Evolutionary conservation across 2,113 vertebrate species (phyloP).

Genomic region (Athene cunicularia): DNA sequence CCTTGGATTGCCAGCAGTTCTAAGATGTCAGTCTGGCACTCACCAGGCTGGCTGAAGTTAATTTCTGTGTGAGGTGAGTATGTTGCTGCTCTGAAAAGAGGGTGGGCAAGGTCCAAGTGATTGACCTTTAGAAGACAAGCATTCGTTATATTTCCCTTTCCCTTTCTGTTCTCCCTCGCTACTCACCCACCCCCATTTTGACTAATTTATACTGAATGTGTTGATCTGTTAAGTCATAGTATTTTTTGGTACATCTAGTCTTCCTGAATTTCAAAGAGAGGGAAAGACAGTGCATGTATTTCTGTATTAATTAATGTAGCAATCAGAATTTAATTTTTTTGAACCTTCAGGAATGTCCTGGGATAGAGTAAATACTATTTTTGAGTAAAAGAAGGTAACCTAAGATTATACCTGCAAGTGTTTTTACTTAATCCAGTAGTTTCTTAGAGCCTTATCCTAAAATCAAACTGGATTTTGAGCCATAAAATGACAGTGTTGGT

Average conservation of each 20-base stretch:
- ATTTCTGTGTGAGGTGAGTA: background rate
- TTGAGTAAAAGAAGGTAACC: background rate
- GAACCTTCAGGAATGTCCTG: background rate
- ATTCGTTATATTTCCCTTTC: background rate
- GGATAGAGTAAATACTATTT: background rate
- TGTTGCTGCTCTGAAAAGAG: background rate
- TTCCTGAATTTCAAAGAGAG: background rate
- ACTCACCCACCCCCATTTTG: background rate
- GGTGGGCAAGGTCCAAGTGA: background rate
- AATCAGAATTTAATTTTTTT: background rate
- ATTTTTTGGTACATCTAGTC: background rate
- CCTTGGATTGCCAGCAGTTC: background rate
- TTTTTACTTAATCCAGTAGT: background rate
- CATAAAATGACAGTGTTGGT: background rate
- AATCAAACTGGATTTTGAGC: background rate
- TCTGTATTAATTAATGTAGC: background rate
- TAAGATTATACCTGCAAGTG: background rate
- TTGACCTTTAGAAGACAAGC: background rate
- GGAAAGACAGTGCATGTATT: background rate
- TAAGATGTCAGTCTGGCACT: background rate
- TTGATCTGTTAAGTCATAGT: background rate
- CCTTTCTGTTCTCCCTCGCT: background rate
- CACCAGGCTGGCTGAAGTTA: background rate
- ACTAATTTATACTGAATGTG: background rate
- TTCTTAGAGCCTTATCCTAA: background rate